phyloP scores from a whole-genome alignment of 2,888 invertebrate species.

The Litoditis marina region DNA sequence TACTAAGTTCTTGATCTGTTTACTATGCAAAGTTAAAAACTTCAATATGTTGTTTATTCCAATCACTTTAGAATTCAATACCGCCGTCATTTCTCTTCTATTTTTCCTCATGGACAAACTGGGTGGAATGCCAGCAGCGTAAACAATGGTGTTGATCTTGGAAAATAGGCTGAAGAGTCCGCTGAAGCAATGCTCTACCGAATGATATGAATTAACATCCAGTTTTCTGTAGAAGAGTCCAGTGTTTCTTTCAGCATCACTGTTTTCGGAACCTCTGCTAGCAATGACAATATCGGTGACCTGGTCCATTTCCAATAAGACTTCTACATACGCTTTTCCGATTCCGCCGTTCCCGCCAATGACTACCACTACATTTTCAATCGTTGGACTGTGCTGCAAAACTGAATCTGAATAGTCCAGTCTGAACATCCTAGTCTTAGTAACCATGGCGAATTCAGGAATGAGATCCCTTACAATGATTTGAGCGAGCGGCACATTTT shows the following conservation, averaged over 20 bases:
- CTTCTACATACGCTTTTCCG: constrained; percentile 12
- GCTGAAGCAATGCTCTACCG: too few relatives aligned
- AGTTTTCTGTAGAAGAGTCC: too few relatives aligned
- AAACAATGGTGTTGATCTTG: constrained; percentile 18
- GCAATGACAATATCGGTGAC: constrained; percentile 3
- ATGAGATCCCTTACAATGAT: neutral
- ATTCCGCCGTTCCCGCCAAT: constrained; percentile 20
- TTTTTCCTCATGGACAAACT: constrained; percentile 19
- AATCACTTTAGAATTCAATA: constrained; percentile 27
- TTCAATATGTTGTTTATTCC: constrained; percentile 30
- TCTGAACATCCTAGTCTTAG: neutral
- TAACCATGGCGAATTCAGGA: neutral
- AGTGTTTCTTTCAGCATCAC: too few relatives aligned
- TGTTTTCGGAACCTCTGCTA: too few relatives aligned
- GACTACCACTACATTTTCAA: constrained; percentile 12
- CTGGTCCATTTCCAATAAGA: constrained; percentile 1
- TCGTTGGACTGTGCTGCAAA: neutral
- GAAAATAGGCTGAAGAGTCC: too few relatives aligned
- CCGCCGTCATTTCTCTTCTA: constrained; percentile 18
- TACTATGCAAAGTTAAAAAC: constrained; percentile 14
- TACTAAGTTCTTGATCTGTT: constrained; percentile 30
- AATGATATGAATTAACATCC: too few relatives aligned
- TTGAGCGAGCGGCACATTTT: neutral
- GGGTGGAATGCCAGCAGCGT: constrained; percentile 33
- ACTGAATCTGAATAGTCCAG: neutral